Conservation (phyloP, 2,888 invertebrate genomes). For the Nomada fabriciana region DNA sequence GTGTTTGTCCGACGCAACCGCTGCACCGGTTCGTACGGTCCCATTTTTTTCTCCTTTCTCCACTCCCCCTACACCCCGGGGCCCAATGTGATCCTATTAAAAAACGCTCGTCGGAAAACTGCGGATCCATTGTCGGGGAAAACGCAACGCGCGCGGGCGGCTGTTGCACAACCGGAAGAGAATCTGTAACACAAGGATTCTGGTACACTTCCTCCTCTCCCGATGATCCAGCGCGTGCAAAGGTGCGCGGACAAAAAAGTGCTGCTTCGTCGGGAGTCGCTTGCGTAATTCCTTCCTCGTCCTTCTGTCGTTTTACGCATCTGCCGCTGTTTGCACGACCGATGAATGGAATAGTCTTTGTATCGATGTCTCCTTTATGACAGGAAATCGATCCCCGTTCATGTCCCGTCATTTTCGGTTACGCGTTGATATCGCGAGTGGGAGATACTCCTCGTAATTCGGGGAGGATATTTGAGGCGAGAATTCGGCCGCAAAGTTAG, state of each 20-base stretch:
- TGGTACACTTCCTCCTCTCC: slow-evolving; percentile 16
- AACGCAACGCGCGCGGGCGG: slow-evolving; percentile 45
- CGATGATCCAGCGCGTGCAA: slow-evolving; percentile 9
- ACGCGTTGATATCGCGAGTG: too few relatives aligned
- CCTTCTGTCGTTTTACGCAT: slow-evolving; percentile 24
- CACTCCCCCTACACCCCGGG: background rate
- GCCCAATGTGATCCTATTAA: slow-evolving; percentile 58
- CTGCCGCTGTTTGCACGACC: background rate
- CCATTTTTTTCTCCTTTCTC: slow-evolving; percentile 6
- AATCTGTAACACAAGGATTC: slow-evolving; percentile 54
- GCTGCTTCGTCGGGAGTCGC: slow-evolving; percentile 21
- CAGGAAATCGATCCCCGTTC: too few relatives aligned
- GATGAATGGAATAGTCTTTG: background rate
- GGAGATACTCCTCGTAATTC: too few relatives aligned
- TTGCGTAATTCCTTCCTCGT: slow-evolving; percentile 26
- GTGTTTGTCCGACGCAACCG: slow-evolving; percentile 70
- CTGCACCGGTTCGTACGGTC: slow-evolving; percentile 67
- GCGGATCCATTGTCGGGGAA: slow-evolving; percentile 58
- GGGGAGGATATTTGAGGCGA: too few relatives aligned
- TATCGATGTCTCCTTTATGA: too few relatives aligned
- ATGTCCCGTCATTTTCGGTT: too few relatives aligned
- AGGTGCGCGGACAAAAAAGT: slow-evolving; percentile 16
- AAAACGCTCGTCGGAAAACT: slow-evolving; percentile 69
- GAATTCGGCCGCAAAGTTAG: too few relatives aligned
- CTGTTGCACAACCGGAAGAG: slow-evolving; percentile 72